Evolutionary conservation across 2,113 vertebrate genomes (phyloP), one percentile per base, ranked within the genome.

Genomic region (chimpanzee (Pan troglodytes)): DNA sequence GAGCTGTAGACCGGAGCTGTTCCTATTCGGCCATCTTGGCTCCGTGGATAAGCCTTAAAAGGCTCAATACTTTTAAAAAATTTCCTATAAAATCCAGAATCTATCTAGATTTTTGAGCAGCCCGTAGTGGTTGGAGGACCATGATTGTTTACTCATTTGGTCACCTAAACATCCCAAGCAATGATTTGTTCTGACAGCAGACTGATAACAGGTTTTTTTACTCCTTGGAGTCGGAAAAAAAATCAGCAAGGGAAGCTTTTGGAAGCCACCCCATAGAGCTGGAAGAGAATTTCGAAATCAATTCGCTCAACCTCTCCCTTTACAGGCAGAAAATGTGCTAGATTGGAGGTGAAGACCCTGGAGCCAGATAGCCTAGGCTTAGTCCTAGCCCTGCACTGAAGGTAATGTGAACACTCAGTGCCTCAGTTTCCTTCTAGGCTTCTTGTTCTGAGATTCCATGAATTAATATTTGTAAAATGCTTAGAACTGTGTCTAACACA

Each of bases 381-480:
- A 57, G 50, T 87, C 76, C 17, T 73, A n/a, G 38, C 38, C 57
- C 50, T 50, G 43, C 38, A 0, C 20, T 48, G 22, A 10, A 48
- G 10, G 18, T 57, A n/a, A 30, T 52, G 25, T 92, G 48, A 50
- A 59, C 25, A 57, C 48, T 85, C 67, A 13, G n/a, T 78, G 12
- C 88, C 70, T 92, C 8, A 16, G 52, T 80, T 94, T 83, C 23
- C 43, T 93, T 59, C 52, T 45, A 16, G 23, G 23, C 40, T 72
- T 85, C 14, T 84, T 55, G 2, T 67, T 64, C n/a, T 86, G 72
- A 88, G 48, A 81, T 70, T 93, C 30, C 16, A 40, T 68, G 40
- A 90, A 91, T 85, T 75, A 70, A 57, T 95, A 85, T 55, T 43
- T 85, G n/a, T 27, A n/a, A 92, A 92, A 45, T 86, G 38, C 11